These are phyloP conservation scores for Rosalia funebris DNA, from an alignment of 2,888 invertebrate species.

Conservation along the genomic window DNA sequence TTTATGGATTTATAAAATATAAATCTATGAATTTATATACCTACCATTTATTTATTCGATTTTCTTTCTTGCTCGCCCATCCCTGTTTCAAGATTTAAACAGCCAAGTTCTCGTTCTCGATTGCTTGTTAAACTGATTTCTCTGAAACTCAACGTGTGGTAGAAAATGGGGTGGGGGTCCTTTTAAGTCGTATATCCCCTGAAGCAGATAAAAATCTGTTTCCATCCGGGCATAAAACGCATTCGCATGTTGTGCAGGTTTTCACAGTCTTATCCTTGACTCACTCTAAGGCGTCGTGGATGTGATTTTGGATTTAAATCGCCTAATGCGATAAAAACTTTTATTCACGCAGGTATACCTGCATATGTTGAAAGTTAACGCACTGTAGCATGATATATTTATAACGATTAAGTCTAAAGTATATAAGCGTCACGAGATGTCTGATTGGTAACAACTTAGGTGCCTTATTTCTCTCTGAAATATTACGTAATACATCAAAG, in stretches of 20 bases:
- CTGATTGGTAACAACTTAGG: too few species aligned
- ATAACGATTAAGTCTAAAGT: too few species aligned
- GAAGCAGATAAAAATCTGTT: slow-evolving; percentile 43
- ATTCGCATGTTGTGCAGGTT: slow-evolving; percentile 28
- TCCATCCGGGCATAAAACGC: slow-evolving; percentile 41
- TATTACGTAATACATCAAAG: too few species aligned
- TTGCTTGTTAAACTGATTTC: slow-evolving; percentile 20
- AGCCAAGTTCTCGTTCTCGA: too few species aligned
- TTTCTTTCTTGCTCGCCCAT: too few species aligned
- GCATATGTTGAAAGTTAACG: neutral
- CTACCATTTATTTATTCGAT: too few species aligned
- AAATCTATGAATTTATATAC: too few species aligned
- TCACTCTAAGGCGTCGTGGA: neutral
- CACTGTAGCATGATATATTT: too few species aligned
- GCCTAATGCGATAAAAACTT: neutral
- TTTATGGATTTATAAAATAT: too few species aligned
- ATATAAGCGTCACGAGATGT: too few species aligned
- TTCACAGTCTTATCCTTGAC: neutral
- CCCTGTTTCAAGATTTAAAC: too few species aligned
- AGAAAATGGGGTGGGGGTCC: slow-evolving; percentile 3
- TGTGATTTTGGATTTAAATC: neutral
- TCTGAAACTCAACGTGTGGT: slow-evolving; percentile 3
- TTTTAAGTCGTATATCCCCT: slow-evolving; percentile 39
- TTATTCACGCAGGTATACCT: neutral
- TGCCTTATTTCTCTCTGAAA: too few species aligned